Evolutionary conservation across 2,113 vertebrate species (phyloP).

Genomic region (Sorex araneus): DNA sequence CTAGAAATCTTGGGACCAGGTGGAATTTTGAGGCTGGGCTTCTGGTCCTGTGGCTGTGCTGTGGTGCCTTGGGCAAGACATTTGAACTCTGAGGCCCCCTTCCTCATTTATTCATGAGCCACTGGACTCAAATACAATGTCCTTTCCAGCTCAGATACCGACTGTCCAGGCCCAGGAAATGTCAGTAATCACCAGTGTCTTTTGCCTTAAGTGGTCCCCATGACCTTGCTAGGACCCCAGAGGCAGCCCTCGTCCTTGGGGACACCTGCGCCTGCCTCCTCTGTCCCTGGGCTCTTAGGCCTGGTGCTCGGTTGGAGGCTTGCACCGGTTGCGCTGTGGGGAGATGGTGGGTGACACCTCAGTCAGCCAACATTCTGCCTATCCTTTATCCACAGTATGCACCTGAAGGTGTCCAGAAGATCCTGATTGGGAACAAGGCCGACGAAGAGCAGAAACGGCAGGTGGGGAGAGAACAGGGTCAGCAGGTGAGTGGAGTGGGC

Average conservation of each 20-base stretch:
- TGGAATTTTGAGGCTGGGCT: not conserved
- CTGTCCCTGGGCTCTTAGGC: not conserved
- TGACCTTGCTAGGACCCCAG: not conserved
- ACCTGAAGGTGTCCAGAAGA: slow-evolving; percentile 96
- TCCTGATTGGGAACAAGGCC: slow-evolving; percentile 97
- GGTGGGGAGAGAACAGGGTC: slow-evolving; percentile 96
- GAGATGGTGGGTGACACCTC: not conserved
- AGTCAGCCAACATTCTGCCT: not conserved
- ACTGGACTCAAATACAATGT: not conserved
- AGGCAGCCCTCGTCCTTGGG: not conserved
- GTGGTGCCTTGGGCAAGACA: not conserved
- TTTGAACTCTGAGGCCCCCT: not conserved
- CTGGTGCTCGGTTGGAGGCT: not conserved
- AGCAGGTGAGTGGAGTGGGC: slow-evolving; percentile 91
- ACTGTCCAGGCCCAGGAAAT: not conserved
- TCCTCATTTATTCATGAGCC: slow-evolving; percentile 5
- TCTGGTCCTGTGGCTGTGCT: not conserved
- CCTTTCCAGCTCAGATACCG: not conserved
- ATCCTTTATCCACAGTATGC: slow-evolving; percentile 91
- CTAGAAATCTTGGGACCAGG: not conserved
- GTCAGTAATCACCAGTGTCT: not conserved
- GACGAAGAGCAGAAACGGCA: slow-evolving; percentile 97
- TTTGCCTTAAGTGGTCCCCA: not conserved
- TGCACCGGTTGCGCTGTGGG: not conserved
- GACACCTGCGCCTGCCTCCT: not conserved